A percentile compares a stretch with the other conserved stretches of the same genome.
Conservation (phyloP, 1,140 invertebrate genomes). For the Zaprionus camerounensis region DNA sequence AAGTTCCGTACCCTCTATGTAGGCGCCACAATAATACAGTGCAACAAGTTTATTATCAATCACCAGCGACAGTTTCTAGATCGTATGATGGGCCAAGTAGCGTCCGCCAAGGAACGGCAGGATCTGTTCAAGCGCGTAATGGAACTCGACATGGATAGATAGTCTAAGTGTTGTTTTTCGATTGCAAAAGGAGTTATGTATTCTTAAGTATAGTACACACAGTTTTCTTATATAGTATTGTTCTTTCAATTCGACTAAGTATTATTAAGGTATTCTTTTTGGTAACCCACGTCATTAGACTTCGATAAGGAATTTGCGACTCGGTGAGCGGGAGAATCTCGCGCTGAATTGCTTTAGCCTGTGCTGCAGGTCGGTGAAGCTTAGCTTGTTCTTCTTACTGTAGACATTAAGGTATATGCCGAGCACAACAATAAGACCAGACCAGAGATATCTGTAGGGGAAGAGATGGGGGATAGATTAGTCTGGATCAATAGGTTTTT, state of each 20-base stretch:
- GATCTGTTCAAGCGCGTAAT: slow-evolving; percentile 85
- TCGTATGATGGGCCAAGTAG: slow-evolving; percentile 67
- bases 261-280: slow-evolving; percentile 42
- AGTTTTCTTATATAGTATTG: slow-evolving; percentile 52
- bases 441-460: slow-evolving; percentile 93
- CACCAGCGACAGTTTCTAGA: slow-evolving; percentile 86
- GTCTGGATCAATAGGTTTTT: too few species aligned
- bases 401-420: slow-evolving; percentile 97
- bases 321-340: slow-evolving; percentile 53
- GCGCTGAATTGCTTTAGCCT: slow-evolving; percentile 56
- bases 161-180: slow-evolving; percentile 4
- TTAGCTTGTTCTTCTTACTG: slow-evolving; percentile 88
- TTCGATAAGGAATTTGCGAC: slow-evolving; percentile 78
- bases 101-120: slow-evolving; percentile 85
- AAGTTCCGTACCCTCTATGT: slow-evolving; percentile 88
- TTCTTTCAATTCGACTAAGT: slow-evolving; percentile 55
- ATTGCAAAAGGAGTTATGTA: slow-evolving; percentile 37
- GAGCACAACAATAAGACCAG: slow-evolving; percentile 92
- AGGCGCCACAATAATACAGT: slow-evolving; percentile 91
- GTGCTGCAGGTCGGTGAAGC: slow-evolving; percentile 65
- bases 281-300: slow-evolving; percentile 61
- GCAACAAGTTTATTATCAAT: slow-evolving; percentile 89
- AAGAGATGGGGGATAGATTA: background rate
- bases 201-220: slow-evolving; percentile 64
- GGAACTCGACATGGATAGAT: slow-evolving; percentile 84